Base-by-base conservation (phyloP, 1,140 invertebrate species). In the Dolichoris vasculosae region DNA sequence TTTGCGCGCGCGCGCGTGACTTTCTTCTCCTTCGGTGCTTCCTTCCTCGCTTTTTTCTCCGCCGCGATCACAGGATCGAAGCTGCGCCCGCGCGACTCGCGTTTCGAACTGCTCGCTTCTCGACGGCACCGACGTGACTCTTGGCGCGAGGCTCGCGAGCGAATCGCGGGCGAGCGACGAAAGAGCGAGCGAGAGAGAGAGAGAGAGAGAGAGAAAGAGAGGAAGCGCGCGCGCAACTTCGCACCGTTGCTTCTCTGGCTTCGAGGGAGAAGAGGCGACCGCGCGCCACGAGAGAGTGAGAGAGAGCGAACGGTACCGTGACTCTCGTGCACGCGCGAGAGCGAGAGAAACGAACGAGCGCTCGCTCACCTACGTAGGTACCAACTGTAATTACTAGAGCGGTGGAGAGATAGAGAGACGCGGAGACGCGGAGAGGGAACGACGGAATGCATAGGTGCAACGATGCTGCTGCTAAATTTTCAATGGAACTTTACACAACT, bases 61-160 rank as follows among this genome's bases (percentile, higher is more conserved):
- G 30, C 7, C 64, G 9, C 64, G 64, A 67, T 67, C 55, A 59
- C 55, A 59, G 55, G 55, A 59, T 59, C 55, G 23, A 26, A 59
- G 55, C 23, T 4, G 55, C 64, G 64, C 64, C 30, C 64, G 63
- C 63, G 30, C 35, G 64, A 11, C 64, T 69, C 64, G n/a, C 13
- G 23, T 59, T 51, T 59, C 55, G 55, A 59, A 20, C 75, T 48
- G 51, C 76, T 78, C 48, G 48, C 75, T 13, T 8, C n/a, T 26
- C 43, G 46, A 55, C 75, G n/a, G 46, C 75, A 55, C 75, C 75
- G 75, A 77, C 43, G 75, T 0, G 48, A 77, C 48, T 77, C 75
- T 77, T 51, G 43, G n/a, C 46, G 75, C 46, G 35, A 15, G 2
- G 63, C 63, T 4, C 63, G 63, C 63, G 38, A 73, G 38, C 69